phyloP scores from a whole-genome alignment of 2,113 vertebrate genomes.

The Cebus imitator region DNA sequence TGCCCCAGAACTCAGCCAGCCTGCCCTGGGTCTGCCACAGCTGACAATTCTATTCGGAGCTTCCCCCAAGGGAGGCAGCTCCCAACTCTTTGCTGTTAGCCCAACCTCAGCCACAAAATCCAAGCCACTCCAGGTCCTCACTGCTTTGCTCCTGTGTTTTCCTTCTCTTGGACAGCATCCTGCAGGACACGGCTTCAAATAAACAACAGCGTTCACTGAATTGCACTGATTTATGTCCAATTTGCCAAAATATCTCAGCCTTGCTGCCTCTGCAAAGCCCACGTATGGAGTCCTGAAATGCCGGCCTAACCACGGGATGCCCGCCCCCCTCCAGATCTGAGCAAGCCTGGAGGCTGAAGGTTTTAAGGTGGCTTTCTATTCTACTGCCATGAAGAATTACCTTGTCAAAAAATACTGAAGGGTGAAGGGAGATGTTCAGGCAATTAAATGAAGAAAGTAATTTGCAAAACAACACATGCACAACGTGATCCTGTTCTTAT shows the following conservation, averaged over 20 bases:
- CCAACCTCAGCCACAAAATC: not conserved
- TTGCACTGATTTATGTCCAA: rapidly evolving
- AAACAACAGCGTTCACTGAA: rapidly evolving
- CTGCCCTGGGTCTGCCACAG: too few species aligned
- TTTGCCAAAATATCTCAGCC: rapidly evolving
- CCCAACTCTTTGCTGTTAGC: rapidly evolving
- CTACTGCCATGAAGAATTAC: not conserved
- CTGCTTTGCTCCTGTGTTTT: not conserved
- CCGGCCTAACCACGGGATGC: too few species aligned
- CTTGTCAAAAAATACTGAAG: not conserved
- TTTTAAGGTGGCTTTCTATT: not conserved
- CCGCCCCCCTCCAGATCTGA: not conserved
- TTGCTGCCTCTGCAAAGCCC: not conserved
- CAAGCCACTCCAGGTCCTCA: not conserved
- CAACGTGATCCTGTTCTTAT: not conserved
- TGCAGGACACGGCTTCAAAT: not conserved
- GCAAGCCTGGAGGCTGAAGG: too few species aligned
- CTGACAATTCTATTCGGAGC: not conserved
- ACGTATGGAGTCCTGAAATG: rapidly evolving
- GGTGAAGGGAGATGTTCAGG: not conserved
- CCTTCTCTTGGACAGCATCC: rapidly evolving
- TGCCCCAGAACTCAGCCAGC: not conserved
- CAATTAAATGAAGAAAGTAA: not conserved
- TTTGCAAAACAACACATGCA: not conserved
- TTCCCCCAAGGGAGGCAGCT: not conserved